phyloP scores from a whole-genome alignment of 92 coral and sea anemone species.

The Paramuricea clavata region DNA sequence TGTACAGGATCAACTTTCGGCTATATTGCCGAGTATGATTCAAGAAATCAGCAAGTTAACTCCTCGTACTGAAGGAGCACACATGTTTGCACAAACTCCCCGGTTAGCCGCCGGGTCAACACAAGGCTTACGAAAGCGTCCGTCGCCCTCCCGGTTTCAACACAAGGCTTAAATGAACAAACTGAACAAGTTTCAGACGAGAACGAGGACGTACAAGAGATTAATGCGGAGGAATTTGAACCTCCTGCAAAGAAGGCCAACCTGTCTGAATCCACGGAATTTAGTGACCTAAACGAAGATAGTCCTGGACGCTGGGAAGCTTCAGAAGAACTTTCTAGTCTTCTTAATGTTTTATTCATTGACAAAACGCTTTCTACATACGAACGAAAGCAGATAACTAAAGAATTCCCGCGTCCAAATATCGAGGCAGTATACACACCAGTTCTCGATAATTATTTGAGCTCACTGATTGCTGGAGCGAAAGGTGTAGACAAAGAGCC shows the following conservation, averaged over 20 bases:
- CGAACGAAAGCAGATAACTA: constrained; percentile 57
- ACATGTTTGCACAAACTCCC: constrained; percentile 7
- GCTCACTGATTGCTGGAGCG: constrained; percentile 16
- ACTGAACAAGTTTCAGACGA: neutral
- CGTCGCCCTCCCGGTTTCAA: constrained; percentile 14
- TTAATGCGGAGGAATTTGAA: neutral
- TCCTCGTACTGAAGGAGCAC: neutral
- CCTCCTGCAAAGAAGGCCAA: constrained; percentile 27
- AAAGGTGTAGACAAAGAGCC: constrained; percentile 15
- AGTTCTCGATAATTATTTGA: neutral
- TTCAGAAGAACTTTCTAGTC: constrained; percentile 49
- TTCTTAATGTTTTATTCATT: constrained; percentile 47
- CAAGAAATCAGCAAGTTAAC: constrained; percentile 2
- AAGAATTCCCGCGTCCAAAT: constrained; percentile 23
- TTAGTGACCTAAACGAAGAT: constrained; percentile 32
- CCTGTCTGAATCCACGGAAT: neutral
- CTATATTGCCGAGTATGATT: constrained; percentile 23
- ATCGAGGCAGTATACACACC: neutral
- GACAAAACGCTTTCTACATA: constrained; percentile 59
- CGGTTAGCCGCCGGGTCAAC: constrained; percentile 39
- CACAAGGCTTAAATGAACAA: constrained; percentile 14
- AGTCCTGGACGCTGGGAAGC: constrained; percentile 53
- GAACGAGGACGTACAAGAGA: neutral
- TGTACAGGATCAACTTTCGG: neutral
- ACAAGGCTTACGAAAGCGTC: constrained; percentile 6